phyloP scores from a whole-genome alignment of 35 echinoderm and acorn worm genomes.

The Lytechinus variegatus region DNA sequence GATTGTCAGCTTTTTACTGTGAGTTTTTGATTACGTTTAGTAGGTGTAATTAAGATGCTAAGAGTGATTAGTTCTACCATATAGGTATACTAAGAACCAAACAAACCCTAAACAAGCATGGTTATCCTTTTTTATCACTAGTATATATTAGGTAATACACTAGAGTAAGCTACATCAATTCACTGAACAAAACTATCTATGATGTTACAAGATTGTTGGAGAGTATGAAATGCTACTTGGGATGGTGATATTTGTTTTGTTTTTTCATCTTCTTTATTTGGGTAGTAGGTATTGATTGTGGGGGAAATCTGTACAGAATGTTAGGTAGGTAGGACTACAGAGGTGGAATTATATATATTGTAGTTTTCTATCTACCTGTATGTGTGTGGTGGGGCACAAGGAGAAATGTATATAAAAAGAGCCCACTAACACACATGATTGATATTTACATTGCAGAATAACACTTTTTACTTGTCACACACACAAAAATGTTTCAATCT shows the following conservation, averaged over 20 bases:
- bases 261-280: background rate
- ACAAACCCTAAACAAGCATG: background rate
- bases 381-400: slow-evolving; percentile 37
- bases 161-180: slow-evolving; percentile 24
- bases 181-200: background rate
- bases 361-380: slow-evolving; percentile 48
- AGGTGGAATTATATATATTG: slow-evolving; percentile 43
- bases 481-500: background rate
- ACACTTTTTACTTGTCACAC: background rate
- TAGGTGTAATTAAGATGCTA: background rate
- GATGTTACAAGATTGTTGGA: background rate
- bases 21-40: background rate
- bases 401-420: slow-evolving; percentile 41
- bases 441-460: background rate
- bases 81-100: background rate
- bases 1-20: slow-evolving; percentile 12
- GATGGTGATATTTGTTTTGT: background rate
- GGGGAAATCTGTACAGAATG: slow-evolving; percentile 40
- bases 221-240: background rate
- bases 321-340: slow-evolving; percentile 39
- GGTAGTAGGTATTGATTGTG: slow-evolving; percentile 22
- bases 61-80: background rate
- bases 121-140: background rate
- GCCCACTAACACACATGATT: background rate
- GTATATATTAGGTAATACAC: slow-evolving; percentile 24